Conservation (phyloP, 2,113 vertebrate genomes). For the Pterocles orientalis region DNA sequence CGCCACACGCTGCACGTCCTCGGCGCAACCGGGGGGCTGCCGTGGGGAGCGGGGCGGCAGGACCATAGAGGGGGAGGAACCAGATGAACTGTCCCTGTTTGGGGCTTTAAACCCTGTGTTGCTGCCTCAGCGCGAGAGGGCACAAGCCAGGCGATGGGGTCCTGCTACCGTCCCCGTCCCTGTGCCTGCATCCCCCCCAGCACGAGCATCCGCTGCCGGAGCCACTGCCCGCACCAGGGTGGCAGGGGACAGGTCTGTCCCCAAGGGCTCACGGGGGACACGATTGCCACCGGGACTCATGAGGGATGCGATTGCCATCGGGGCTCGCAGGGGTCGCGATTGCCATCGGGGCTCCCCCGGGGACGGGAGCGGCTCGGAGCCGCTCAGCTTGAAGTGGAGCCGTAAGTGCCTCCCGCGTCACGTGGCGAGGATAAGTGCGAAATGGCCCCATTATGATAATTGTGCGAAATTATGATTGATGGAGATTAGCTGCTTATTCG, state of each 20-base stretch:
- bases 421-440: slow-evolving; percentile 53
- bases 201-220: fast-evolving
- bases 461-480: slow-evolving; percentile 58
- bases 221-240: fast-evolving
- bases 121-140: fast-evolving
- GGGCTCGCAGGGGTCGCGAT: too few relatives aligned
- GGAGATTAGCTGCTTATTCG: slow-evolving; percentile 56
- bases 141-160: background rate
- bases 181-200: fast-evolving
- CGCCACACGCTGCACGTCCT: fast-evolving
- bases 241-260: background rate
- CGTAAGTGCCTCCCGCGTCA: slow-evolving; percentile 40
- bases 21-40: fast-evolving
- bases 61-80: background rate
- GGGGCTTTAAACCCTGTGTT: background rate
- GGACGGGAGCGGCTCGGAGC: background rate
- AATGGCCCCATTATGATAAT: slow-evolving; percentile 65
- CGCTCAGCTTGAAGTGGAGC: slow-evolving; percentile 30
- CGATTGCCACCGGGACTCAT: background rate
- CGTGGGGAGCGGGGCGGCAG: background rate
- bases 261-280: background rate
- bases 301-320: background rate
- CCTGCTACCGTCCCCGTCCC: fast-evolving
- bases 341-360: background rate
- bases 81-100: background rate